Evolutionary conservation across 2,888 invertebrate genomes (phyloP).

Genomic region (Archaeoteleia sp.): DNA sequence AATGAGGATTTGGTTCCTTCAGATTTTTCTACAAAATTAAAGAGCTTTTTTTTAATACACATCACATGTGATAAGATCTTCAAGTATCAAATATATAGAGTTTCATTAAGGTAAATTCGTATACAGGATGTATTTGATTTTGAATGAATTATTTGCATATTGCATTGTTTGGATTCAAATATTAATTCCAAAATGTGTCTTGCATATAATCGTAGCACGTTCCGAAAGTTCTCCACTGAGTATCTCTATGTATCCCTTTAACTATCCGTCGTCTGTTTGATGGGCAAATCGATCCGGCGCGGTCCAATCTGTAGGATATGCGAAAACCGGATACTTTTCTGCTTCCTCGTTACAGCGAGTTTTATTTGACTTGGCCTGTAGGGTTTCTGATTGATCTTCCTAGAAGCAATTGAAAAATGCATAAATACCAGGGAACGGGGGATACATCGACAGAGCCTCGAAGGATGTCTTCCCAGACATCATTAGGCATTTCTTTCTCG

Average conservation of each 20-base stretch:
- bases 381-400: constrained; percentile 12
- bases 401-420: constrained; percentile 16
- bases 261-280: not conserved
- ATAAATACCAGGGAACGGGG: constrained; percentile 11
- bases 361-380: constrained; percentile 10
- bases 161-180: not conserved
- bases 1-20: not conserved
- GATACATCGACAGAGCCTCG: constrained; percentile 4
- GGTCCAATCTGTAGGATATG: constrained; percentile 11
- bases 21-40: too few species aligned
- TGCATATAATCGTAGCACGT: too few species aligned
- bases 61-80: too few species aligned
- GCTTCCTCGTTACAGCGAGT: constrained; percentile 11
- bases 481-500: constrained; percentile 9
- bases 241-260: not conserved
- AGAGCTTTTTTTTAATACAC: too few species aligned
- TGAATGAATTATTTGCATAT: constrained; percentile 7
- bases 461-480: constrained; percentile 17
- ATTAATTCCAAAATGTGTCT: not conserved
- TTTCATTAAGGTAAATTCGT: too few species aligned
- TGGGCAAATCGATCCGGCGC: constrained; percentile 15
- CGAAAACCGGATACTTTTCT: constrained; percentile 9
- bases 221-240: too few species aligned
- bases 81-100: too few species aligned
- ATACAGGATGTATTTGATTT: too few species aligned